A percentile compares a stretch with the other conserved stretches of the same genome.
Conservation (phyloP, 1,140 invertebrate genomes). For the Maniola jurtina region DNA sequence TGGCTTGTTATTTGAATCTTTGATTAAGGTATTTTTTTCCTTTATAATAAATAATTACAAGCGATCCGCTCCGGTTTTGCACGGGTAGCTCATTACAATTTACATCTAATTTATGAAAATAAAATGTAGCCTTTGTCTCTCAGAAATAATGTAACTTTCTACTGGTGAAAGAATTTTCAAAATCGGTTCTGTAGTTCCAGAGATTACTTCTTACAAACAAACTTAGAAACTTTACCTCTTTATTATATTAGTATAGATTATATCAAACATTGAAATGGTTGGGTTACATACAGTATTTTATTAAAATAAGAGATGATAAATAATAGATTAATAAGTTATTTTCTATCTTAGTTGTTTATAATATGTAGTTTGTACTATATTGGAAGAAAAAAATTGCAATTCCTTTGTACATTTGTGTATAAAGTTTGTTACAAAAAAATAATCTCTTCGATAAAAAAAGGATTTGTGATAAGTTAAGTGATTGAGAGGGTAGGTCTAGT, state of each 20-base stretch:
- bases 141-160: too few species aligned
- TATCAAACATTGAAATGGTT: constrained; percentile 14
- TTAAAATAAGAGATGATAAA: constrained; percentile 1
- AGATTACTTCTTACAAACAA: too few species aligned
- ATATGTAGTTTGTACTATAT: not conserved
- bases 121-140: too few species aligned
- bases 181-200: too few species aligned
- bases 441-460: constrained; percentile 10
- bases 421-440: constrained; percentile 12
- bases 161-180: too few species aligned
- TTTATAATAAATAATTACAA: too few species aligned
- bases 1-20: not conserved
- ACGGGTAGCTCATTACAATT: too few species aligned
- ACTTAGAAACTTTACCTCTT: too few species aligned
- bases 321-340: constrained; percentile 8
- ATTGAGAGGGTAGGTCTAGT: constrained; percentile 9
- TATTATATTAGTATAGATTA: too few species aligned
- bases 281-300: constrained; percentile 5
- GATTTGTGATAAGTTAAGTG: constrained; percentile 18
- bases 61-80: too few species aligned
- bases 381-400: not conserved
- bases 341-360: constrained; percentile 7
- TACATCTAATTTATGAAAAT: too few species aligned
- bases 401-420: not conserved
- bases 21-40: not conserved